A percentile compares a stretch with the other conserved stretches of the same genome.
These are phyloP conservation scores for Vanessa tameamea DNA, from an alignment of 1,140 invertebrate genomes.

Conservation along the genomic window DNA sequence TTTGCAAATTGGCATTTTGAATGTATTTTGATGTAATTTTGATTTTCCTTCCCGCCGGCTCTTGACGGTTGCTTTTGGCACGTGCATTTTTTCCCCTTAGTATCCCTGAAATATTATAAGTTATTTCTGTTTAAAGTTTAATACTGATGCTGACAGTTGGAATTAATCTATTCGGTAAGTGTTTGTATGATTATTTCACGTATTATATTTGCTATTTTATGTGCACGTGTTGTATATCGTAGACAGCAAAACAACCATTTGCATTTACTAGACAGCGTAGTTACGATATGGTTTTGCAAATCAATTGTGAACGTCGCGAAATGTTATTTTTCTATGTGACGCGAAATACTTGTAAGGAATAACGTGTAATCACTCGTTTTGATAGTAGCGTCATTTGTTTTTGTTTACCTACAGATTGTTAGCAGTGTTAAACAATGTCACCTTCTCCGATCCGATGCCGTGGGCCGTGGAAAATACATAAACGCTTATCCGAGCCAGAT, in stretches of 20 bases:
- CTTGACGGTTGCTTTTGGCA: conserved; percentile 77
- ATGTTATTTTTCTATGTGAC: conserved; percentile 19
- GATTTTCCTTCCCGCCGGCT: conserved; percentile 75
- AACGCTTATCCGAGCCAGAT: conserved; percentile 81
- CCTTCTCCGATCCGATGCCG: conserved; percentile 72
- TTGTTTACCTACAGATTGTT: conserved; percentile 78
- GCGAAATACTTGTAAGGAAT: conserved; percentile 17
- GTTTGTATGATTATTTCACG: conserved; percentile 46
- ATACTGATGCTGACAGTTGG: conserved; percentile 70
- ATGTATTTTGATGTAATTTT: conserved; percentile 63
- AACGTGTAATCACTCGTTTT: conserved; percentile 9
- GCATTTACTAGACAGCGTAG: conserved; percentile 66
- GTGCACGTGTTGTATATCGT: conserved; percentile 73
- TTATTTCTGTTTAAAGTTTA: conserved; percentile 48
- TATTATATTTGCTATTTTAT: conserved; percentile 49
- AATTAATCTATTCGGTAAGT: conserved; percentile 71
- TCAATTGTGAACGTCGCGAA: conserved; percentile 5
- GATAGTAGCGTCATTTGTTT: conserved; percentile 69
- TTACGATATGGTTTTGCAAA: conserved; percentile 72
- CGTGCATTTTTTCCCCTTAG: conserved; percentile 69
- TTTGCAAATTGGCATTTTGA: conserved; percentile 56
- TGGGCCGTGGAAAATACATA: conserved; percentile 75
- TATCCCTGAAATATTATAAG: conserved; percentile 53
- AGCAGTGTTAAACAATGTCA: conserved; percentile 65
- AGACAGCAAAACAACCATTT: conserved; percentile 75